Conservation (phyloP, 2,113 vertebrate genomes). For the Barnardius zonarius region DNA sequence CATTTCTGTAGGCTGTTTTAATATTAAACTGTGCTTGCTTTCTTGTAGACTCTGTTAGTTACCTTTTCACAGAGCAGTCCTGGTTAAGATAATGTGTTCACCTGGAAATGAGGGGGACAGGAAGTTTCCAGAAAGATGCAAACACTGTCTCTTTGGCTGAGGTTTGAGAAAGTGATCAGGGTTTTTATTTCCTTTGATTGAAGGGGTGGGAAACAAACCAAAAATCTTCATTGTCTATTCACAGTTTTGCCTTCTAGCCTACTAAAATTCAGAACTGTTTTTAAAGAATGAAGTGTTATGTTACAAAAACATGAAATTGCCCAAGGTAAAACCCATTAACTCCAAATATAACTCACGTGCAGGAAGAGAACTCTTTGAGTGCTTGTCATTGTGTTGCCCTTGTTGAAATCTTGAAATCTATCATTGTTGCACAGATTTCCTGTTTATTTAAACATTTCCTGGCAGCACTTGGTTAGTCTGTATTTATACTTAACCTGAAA, state of each 20-base stretch:
- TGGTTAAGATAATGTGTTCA: neutral
- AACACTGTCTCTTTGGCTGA: neutral
- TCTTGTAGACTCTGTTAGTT: neutral
- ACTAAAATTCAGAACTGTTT: conserved; percentile 29
- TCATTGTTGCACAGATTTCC: conserved; percentile 74
- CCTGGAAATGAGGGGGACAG: neutral
- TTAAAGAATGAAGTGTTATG: conserved; percentile 36
- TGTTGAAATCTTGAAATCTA: conserved; percentile 69
- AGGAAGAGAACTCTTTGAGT: conserved; percentile 60
- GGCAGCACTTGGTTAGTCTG: conserved; percentile 62
- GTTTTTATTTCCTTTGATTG: conserved; percentile 27
- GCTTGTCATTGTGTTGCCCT: conserved; percentile 54
- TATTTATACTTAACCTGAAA: conserved; percentile 48
- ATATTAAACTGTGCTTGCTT: neutral
- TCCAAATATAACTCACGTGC: conserved; percentile 57
- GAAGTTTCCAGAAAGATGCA: conserved; percentile 9
- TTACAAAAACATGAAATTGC: conserved; percentile 43
- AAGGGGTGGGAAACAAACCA: neutral
- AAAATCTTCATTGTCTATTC: conserved; percentile 15
- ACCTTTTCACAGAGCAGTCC: neutral
- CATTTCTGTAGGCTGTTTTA: neutral
- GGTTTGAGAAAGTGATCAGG: neutral
- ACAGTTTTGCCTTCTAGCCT: conserved; percentile 32
- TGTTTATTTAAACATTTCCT: conserved; percentile 76
- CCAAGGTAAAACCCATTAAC: conserved; percentile 64